Evolutionary conservation across 2,113 vertebrate genomes (phyloP).

Genomic region (Chamaetylas fuelleborni): DNA sequence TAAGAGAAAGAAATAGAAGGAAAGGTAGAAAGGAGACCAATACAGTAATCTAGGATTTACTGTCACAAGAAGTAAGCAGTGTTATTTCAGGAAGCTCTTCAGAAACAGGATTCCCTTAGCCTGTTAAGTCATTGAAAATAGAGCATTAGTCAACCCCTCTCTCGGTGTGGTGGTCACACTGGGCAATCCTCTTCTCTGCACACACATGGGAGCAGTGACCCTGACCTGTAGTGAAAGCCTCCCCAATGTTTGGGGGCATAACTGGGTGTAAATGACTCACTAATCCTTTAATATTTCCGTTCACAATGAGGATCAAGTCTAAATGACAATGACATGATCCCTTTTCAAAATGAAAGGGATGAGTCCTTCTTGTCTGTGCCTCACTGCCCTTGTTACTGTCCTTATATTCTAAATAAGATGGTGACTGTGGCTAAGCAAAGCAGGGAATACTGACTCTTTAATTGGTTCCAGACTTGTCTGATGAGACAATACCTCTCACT

Average conservation of each 20-base stretch:
- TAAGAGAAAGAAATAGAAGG: not conserved
- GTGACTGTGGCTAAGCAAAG: not conserved
- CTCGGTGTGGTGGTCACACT: not conserved
- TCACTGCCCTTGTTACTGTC: not conserved
- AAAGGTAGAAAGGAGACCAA: not conserved
- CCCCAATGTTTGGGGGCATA: not conserved
- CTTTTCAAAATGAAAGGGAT: not conserved
- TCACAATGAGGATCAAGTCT: conserved; percentile 14
- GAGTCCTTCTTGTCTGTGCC: not conserved
- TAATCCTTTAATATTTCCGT: conserved; percentile 63
- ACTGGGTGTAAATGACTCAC: conserved; percentile 43
- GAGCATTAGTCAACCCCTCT: not conserved
- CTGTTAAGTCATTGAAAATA: conserved; percentile 11
- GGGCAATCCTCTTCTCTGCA: not conserved
- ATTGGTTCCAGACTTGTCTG: not conserved
- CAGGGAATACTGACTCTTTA: not conserved
- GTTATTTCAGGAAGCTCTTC: conserved; percentile 32
- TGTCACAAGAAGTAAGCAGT: not conserved
- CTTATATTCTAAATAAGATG: not conserved
- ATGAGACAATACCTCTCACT: not conserved
- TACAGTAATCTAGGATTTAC: not conserved
- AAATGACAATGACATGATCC: conserved; percentile 57
- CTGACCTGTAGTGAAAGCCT: conserved; percentile 5
- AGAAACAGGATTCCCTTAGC: conserved; percentile 2
- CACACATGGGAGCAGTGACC: not conserved